These are phyloP conservation scores for Clostera curtula DNA, from an alignment of 2,888 invertebrate species.

Conservation along the genomic window DNA sequence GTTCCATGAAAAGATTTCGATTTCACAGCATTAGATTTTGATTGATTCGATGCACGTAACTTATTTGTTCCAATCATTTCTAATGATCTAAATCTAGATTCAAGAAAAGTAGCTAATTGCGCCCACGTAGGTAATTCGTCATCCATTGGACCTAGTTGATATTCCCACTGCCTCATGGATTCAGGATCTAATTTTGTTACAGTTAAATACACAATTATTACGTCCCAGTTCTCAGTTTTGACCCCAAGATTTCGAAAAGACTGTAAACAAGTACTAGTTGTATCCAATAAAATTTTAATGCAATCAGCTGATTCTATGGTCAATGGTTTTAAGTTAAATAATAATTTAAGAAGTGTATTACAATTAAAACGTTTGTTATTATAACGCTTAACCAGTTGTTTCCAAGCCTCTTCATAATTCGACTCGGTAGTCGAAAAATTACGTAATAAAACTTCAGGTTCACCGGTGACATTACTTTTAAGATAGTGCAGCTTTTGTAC, in stretches of 20 bases:
- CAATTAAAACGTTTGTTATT: conserved; percentile 7
- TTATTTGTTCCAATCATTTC: conserved; percentile 7
- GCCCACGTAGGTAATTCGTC: conserved; percentile 3
- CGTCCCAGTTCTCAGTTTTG: background rate
- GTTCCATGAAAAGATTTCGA: conserved; percentile 4
- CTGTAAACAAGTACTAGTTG: conserved; percentile 3
- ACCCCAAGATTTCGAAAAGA: conserved; percentile 1
- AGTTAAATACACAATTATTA: background rate
- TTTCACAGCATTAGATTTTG: background rate
- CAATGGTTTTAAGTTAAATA: conserved; percentile 5
- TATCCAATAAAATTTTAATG: conserved; percentile 5
- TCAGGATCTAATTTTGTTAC: conserved; percentile 4
- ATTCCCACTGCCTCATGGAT: conserved; percentile 3
- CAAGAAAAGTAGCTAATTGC: conserved; percentile 4
- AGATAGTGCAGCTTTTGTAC: conserved; percentile 7
- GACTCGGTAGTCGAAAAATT: conserved; percentile 6
- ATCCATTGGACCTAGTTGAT: background rate
- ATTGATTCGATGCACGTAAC: conserved; percentile 3
- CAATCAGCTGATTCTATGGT: conserved; percentile 7
- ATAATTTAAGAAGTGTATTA: conserved; percentile 6
- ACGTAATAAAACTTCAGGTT: conserved; percentile 5
- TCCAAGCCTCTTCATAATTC: conserved; percentile 8
- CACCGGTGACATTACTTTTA: conserved; percentile 6
- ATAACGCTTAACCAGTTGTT: conserved; percentile 5
- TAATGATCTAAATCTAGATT: conserved; percentile 5